A percentile compares a stretch with the other conserved stretches of the same genome.
phyloP scores from a whole-genome alignment of 2,888 invertebrate species.

The Siphlonurus alternatus region DNA sequence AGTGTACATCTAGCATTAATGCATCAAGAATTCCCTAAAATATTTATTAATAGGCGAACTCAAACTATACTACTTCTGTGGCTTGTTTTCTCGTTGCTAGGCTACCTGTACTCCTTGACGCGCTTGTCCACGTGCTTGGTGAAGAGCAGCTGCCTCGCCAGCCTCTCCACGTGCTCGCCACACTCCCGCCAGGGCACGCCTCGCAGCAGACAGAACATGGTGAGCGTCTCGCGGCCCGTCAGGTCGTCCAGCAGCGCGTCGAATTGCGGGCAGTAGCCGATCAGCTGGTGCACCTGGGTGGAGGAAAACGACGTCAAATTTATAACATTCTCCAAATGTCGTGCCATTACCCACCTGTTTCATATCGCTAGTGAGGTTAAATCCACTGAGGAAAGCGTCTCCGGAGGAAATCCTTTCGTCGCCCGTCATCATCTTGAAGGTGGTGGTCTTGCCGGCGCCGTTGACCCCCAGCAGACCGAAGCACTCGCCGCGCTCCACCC shows the following conservation, averaged over 20 bases:
- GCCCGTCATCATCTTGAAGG: conserved; percentile 82
- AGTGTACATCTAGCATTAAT: too few species aligned
- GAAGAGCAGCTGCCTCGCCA: conserved; percentile 42
- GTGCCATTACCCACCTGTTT: conserved; percentile 15
- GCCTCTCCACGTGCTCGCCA: conserved; percentile 22
- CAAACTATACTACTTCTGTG: too few species aligned
- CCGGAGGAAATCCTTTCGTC: conserved; percentile 55
- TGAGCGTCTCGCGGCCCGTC: conserved; percentile 49
- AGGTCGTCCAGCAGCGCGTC: conserved; percentile 53
- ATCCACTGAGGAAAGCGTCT: conserved; percentile 46
- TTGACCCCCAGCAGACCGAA: conserved; percentile 72
- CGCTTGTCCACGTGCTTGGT: conserved; percentile 41
- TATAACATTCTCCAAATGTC: background rate
- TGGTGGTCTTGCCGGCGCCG: conserved; percentile 76
- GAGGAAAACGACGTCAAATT: background rate
- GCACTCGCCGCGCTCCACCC: conserved; percentile 54
- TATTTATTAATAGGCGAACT: too few species aligned
- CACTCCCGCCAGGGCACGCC: conserved; percentile 31
- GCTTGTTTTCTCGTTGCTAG: too few species aligned
- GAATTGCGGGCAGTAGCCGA: conserved; percentile 61
- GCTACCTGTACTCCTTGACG: conserved; percentile 33
- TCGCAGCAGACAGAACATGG: conserved; percentile 46
- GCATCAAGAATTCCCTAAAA: too few species aligned
- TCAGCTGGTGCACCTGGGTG: conserved; percentile 20
- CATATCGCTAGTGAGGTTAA: conserved; percentile 22